Percentiles rank a stretch among this genome's conserved stretches.
These are phyloP conservation scores for Macrotis lagotis DNA, from an alignment of 2,113 vertebrate species.

Conservation along the genomic window DNA sequence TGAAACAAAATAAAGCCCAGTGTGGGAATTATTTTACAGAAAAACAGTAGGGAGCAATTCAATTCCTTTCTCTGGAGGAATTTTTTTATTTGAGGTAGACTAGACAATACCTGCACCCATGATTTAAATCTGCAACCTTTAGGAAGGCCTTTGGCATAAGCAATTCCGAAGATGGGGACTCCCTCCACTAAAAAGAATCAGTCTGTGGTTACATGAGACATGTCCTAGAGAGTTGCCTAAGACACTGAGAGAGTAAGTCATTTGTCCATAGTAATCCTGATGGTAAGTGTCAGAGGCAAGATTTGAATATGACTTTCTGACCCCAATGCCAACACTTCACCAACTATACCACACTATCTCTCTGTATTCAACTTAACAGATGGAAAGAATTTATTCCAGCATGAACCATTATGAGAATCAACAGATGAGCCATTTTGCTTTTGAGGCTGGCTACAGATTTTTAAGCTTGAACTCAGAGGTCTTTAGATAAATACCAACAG, in stretches of 20 bases:
- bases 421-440: neutral
- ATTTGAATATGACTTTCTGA: neutral
- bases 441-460: neutral
- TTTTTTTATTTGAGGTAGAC: neutral
- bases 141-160: neutral
- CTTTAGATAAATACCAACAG: constrained; percentile 5
- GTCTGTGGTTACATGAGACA: neutral
- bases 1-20: constrained; percentile 29
- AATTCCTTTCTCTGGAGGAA: neutral
- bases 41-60: neutral
- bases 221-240: neutral
- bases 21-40: neutral
- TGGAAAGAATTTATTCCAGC: neutral
- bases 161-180: neutral
- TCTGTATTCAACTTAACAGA: neutral
- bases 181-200: neutral
- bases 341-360: neutral
- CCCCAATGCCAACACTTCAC: neutral
- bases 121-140: neutral
- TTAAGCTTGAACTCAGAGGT: constrained; percentile 25
- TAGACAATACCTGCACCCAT: neutral
- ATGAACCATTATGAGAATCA: neutral
- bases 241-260: neutral
- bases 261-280: neutral
- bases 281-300: neutral